Conservation (phyloP, 2,797 vertebrate species). For the Hippopotamyrus pictus region DNA sequence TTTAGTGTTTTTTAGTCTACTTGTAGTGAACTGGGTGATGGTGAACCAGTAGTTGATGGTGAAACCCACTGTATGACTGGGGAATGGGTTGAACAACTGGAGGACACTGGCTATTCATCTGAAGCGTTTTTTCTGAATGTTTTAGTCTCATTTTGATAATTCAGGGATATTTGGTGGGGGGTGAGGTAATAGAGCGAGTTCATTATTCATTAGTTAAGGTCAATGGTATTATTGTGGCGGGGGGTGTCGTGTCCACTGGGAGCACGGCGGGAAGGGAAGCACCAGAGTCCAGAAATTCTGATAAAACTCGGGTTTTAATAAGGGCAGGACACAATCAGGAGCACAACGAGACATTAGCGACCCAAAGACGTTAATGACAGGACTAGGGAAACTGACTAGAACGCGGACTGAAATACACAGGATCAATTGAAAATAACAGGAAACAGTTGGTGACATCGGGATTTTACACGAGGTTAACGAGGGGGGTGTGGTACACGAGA, state of each 20-base stretch:
- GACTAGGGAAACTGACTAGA: not conserved
- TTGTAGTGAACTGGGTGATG: not conserved
- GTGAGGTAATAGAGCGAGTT: not conserved
- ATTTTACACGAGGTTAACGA: not conserved
- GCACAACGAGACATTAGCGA: not conserved
- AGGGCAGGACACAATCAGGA: not conserved
- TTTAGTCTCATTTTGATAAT: not conserved
- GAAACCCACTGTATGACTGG: not conserved
- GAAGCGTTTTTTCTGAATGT: not conserved
- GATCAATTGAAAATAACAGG: not conserved
- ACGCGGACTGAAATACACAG: not conserved
- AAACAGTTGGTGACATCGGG: not conserved
- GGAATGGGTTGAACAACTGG: too few relatives aligned
- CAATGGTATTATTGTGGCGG: not conserved
- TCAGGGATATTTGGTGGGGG: not conserved
- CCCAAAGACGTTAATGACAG: not conserved
- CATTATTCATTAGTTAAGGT: not conserved
- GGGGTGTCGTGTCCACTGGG: not conserved
- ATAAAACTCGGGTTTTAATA: not conserved
- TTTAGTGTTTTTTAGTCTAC: not conserved
- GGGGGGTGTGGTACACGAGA: not conserved
- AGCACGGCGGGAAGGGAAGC: not conserved
- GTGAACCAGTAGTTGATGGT: not conserved
- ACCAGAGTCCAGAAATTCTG: not conserved
- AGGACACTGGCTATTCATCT: too few relatives aligned